These are phyloP conservation scores for Hystrix brachyura DNA, from an alignment of 2,113 vertebrate species.

Conservation along the genomic window DNA sequence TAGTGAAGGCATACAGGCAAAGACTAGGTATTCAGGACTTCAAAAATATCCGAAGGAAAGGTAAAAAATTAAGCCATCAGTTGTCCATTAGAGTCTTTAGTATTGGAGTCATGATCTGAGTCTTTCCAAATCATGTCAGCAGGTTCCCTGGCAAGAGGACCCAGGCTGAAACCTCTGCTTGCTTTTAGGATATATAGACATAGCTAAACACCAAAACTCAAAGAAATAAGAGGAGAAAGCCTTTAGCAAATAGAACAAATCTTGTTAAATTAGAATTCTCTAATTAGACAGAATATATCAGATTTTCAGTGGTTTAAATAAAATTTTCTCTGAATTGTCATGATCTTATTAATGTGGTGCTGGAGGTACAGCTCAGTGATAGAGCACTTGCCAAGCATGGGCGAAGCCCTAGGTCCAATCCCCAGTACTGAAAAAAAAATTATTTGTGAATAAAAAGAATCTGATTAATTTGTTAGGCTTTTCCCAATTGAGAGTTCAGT, in stretches of 20 bases:
- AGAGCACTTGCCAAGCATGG: background rate
- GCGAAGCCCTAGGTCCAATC: background rate
- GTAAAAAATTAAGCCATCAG: background rate
- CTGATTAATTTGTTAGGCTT: conserved; percentile 11
- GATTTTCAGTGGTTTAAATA: conserved; percentile 36
- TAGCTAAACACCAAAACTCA: background rate
- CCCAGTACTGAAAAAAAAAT: background rate
- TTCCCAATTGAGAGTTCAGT: conserved; percentile 41
- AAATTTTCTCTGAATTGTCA: conserved; percentile 55
- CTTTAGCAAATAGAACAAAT: conserved; percentile 42
- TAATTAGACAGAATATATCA: background rate
- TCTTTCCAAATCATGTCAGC: background rate
- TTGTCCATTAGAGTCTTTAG: background rate
- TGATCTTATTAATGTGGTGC: background rate
- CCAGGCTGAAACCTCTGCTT: background rate
- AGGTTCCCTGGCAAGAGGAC: background rate
- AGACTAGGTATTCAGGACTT: background rate
- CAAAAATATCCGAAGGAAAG: conserved; percentile 44
- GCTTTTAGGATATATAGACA: background rate
- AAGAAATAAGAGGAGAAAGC: background rate
- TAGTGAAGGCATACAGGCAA: conserved; percentile 21
- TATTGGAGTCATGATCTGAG: background rate
- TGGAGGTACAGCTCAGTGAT: background rate
- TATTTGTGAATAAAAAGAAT: background rate
- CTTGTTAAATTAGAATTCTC: conserved; percentile 8